Evolutionary conservation across 2,113 vertebrate genomes (phyloP), one percentile per base, ranked within the genome.

Genomic region (Microcebus jonahi): DNA sequence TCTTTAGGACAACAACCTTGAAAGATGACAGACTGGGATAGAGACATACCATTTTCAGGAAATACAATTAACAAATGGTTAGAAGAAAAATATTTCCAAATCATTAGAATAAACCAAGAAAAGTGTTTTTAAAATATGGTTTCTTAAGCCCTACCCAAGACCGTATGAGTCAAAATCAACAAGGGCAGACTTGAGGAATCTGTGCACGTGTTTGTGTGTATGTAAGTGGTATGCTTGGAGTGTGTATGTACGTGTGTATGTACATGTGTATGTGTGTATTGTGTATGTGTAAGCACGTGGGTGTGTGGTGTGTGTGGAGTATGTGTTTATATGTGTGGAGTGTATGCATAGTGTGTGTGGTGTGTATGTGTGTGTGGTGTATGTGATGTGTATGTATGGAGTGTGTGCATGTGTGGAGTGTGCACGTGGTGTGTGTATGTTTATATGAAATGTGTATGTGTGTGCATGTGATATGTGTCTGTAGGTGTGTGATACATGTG

Each of bases 61-160:
- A 1, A 1, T 42, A 13, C 48, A 93, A 75, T 59, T 86, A 95
- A 77, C 34, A 96, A 94, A 45, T 34, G 21, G 12, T 31, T 27
- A 25, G 76, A 84, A 92, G 50, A 75, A 80, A 95, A 39, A 76
- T n/a, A 63, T 82, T 91, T 95, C 29, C 63, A 89, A 79, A 89
- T 80, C 36, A 34, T 59, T n/a, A 53, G 25, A 73, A 88, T n/a
- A 15, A 15, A n/a, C 34, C 82, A 55, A 34, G 34, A 67, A 17
- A 82, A 83, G 34, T 80, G 6, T n/a, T 93, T 93, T 85, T 29
- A 23, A 94, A 90, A 70, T 76, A 70, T 21, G 6, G 5, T 42
- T 95, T 90, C 55, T 61, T 75, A 75, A 80, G 45, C 15, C 6
- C 25, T 17, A 89, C 39, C 50, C 36, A 82, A 81, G 18, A 77